A percentile compares a stretch with the other conserved stretches of the same genome.
phyloP scores from a whole-genome alignment of 2,888 invertebrate species.

The Malthinus flaveolus region DNA sequence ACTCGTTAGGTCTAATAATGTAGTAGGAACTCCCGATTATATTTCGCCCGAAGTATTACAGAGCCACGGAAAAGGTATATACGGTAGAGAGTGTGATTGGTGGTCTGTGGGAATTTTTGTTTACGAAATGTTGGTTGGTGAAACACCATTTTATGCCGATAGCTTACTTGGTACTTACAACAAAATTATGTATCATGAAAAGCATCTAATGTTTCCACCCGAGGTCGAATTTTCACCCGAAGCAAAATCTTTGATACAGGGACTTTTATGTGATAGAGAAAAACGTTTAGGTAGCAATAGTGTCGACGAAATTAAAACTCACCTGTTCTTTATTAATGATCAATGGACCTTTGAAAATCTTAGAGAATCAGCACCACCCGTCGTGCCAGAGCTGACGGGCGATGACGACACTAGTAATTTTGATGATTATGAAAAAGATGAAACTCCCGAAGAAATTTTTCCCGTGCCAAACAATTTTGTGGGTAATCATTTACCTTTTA shows the following conservation, averaged over 20 bases:
- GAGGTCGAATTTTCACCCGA: conserved; percentile 91
- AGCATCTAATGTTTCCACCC: conserved; percentile 92
- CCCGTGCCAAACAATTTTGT: conserved; percentile 97
- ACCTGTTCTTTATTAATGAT: conserved; percentile 94
- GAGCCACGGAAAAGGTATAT: conserved; percentile 90
- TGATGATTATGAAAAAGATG: conserved; percentile 95
- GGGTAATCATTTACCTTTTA: conserved; percentile 96
- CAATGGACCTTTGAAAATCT: conserved; percentile 98
- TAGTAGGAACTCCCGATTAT: conserved; percentile 99
- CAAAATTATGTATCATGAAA: conserved; percentile 97
- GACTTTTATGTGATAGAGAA: conserved; percentile 89
- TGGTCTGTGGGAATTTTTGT: conserved; percentile 99
- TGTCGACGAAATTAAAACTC: conserved; percentile 91
- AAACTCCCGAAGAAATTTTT: conserved; percentile 90
- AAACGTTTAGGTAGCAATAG: conserved; percentile 89
- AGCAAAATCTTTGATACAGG: conserved; percentile 87
- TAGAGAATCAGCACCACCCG: conserved; percentile 92
- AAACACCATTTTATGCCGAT: conserved; percentile 99
- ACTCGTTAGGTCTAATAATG: conserved; percentile 93
- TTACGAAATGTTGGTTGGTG: conserved; percentile 98
- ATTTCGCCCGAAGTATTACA: conserved; percentile 98
- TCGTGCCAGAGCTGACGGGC: conserved; percentile 91
- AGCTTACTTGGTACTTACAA: conserved; percentile 97
- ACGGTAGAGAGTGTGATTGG: conserved; percentile 98
- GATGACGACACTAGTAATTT: conserved; percentile 99